phyloP scores from a whole-genome alignment of 2,797 vertebrate species.

The Cephalopachus bancanus region DNA sequence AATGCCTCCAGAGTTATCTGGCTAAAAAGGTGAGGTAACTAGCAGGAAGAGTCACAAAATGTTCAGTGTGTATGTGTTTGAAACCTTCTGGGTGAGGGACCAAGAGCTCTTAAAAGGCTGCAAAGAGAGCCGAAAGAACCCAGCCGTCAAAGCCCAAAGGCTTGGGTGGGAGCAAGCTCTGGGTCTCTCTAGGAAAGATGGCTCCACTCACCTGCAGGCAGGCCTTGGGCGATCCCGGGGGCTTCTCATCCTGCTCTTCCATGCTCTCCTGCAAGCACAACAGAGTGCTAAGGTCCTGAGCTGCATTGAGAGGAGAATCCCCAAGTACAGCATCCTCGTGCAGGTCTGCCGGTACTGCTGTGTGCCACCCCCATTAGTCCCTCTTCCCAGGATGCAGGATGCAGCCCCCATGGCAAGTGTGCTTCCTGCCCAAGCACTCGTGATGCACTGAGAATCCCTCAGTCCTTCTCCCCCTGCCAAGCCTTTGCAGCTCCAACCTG shows the following conservation, averaged over 20 bases:
- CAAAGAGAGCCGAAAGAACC: neutral
- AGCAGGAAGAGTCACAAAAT: neutral
- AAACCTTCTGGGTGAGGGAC: neutral
- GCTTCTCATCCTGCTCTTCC: constrained; percentile 65
- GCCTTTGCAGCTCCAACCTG: neutral
- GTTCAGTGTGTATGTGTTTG: neutral
- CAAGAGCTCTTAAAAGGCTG: neutral
- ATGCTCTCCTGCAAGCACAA: constrained; percentile 34
- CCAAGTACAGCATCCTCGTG: neutral
- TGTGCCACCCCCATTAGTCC: accelerated
- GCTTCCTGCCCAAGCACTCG: neutral
- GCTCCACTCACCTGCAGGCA: constrained; percentile 48
- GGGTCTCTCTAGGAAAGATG: neutral
- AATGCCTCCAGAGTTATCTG: neutral
- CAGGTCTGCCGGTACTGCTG: too few relatives aligned
- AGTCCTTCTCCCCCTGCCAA: neutral
- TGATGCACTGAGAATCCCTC: neutral
- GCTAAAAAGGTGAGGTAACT: neutral
- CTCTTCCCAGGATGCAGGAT: neutral
- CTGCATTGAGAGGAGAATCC: constrained; percentile 1
- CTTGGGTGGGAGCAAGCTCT: neutral
- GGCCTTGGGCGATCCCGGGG: neutral
- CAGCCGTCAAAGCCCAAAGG: neutral
- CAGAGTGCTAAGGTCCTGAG: neutral
- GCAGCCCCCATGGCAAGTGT: neutral